These are phyloP conservation scores for Brenthis hecate DNA, from an alignment of 2,888 invertebrate genomes.

Conservation along the genomic window DNA sequence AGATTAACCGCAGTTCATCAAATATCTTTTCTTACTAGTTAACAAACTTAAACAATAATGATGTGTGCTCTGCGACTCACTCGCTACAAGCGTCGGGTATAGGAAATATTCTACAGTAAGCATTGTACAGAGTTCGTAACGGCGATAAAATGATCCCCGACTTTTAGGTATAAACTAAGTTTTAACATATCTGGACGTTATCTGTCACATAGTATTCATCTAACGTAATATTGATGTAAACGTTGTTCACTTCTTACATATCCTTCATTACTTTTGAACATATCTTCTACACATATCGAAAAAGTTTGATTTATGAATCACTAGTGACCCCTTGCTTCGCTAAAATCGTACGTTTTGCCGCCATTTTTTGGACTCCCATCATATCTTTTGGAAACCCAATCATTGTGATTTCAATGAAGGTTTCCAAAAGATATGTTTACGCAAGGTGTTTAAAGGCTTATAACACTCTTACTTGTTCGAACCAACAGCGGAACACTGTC, in stretches of 20 bases:
- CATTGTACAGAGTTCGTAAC: slow-evolving; percentile 38
- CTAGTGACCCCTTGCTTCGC: too few species aligned
- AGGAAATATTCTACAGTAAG: neutral
- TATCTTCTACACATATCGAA: slow-evolving; percentile 4
- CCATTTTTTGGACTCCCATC: too few species aligned
- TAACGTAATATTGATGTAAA: slow-evolving; percentile 3
- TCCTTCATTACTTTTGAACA: neutral
- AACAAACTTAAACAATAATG: too few species aligned
- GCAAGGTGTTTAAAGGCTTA: too few species aligned
- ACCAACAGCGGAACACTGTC: too few species aligned
- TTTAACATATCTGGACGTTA: slow-evolving; percentile 28
- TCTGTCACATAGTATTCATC: slow-evolving; percentile 1
- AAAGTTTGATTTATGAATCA: neutral
- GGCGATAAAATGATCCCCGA: slow-evolving; percentile 34
- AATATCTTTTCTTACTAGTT: too few species aligned
- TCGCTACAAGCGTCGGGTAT: neutral
- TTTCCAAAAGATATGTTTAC: too few species aligned
- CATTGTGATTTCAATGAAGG: too few species aligned
- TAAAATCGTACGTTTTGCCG: too few species aligned
- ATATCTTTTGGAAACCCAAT: too few species aligned
- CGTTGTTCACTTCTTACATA: slow-evolving; percentile 5
- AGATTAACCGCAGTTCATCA: too few species aligned
- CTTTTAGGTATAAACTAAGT: slow-evolving; percentile 8
- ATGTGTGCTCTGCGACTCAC: neutral
- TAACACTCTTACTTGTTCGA: too few species aligned